Conservation (phyloP, 1,140 invertebrate genomes). For the Pseudobourletiella spinata region DNA sequence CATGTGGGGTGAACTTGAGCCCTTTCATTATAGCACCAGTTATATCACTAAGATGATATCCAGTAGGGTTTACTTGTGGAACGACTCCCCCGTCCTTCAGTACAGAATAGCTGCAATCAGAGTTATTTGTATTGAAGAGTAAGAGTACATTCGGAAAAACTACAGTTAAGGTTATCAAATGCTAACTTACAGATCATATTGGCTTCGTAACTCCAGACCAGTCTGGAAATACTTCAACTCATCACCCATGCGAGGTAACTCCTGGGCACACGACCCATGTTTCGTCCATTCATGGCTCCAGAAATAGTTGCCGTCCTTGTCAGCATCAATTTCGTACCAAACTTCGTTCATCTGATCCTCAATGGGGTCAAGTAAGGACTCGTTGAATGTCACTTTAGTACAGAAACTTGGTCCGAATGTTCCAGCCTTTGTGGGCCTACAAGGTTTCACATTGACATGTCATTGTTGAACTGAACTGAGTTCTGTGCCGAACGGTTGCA, state of each 20-base stretch:
- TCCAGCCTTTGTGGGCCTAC: slow-evolving; percentile 25
- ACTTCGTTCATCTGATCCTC: slow-evolving; percentile 16
- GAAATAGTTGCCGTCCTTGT: slow-evolving; percentile 21
- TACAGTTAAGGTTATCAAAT: background rate
- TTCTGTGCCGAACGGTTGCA: too few relatives aligned
- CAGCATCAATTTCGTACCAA: slow-evolving; percentile 33
- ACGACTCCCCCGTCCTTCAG: slow-evolving; percentile 20
- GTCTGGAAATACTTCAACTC: slow-evolving; percentile 30
- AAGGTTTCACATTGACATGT: background rate
- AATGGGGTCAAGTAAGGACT: slow-evolving; percentile 16
- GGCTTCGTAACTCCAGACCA: slow-evolving; percentile 23
- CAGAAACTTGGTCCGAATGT: slow-evolving; percentile 31
- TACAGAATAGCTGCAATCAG: slow-evolving; percentile 24
- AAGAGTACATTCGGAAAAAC: background rate
- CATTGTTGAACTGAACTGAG: too few relatives aligned
- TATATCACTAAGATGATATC: slow-evolving; percentile 20
- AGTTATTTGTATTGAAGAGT: background rate
- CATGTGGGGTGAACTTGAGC: slow-evolving; percentile 14
- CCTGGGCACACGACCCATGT: slow-evolving; percentile 32
- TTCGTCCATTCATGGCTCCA: slow-evolving; percentile 35
- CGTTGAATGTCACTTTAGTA: slow-evolving; percentile 30
- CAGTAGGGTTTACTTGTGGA: slow-evolving; percentile 13
- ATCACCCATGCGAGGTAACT: slow-evolving; percentile 13
- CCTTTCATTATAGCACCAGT: slow-evolving; percentile 8
- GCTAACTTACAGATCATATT: slow-evolving; percentile 32